Evolutionary conservation across 2,888 invertebrate genomes (phyloP), one percentile per base, ranked within the genome.

Genomic region (Drosophila percnosoma): DNA sequence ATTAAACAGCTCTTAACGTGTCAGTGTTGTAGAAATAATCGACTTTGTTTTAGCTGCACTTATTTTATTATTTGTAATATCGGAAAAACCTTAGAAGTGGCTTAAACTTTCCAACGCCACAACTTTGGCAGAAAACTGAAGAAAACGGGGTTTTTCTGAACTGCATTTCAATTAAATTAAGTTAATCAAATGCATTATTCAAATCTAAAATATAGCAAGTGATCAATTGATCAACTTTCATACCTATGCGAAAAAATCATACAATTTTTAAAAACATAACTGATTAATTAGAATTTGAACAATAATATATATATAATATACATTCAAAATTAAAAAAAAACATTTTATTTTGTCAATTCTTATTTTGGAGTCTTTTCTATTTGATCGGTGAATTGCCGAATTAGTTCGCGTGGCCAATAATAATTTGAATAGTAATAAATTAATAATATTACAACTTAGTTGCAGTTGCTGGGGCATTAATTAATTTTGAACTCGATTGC

Each of bases 391-490:
- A 34, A n/a, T 15, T 34, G 7, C 3, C 10, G 21, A 52, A 36
- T 52, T 34, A 45, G 0, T 48, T 40, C 5, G 21, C 40, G 24
- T 58, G 24, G 45, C 36, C 29, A 60, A n/a, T 27, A 34, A 49
- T 27, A 29, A 40, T 21, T n/a, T 15, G 3, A 3, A 3, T 10
- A 33, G 0, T 8, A 24, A 8, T 24, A 45, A 45, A 24, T 24
- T n/a, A 38, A 13, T 27, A 36, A n/a, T 54, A 38, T 54, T 36
- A 4, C 15, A 57, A 57, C 21, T 21, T 29, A 0, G 13, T 52
- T 52, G 13, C 6, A 55, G 38, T 55, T 40, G 58, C 40, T 71
- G 53, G 54, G 49, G 58, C 36, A 48, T 38, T 52, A 13, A 38
- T 18, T 36, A 8, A 52, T 29, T 60, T 36, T 6, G 15, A 6